Conservation (phyloP, 92 coral and sea anemone species). For the Porites evermanni region DNA sequence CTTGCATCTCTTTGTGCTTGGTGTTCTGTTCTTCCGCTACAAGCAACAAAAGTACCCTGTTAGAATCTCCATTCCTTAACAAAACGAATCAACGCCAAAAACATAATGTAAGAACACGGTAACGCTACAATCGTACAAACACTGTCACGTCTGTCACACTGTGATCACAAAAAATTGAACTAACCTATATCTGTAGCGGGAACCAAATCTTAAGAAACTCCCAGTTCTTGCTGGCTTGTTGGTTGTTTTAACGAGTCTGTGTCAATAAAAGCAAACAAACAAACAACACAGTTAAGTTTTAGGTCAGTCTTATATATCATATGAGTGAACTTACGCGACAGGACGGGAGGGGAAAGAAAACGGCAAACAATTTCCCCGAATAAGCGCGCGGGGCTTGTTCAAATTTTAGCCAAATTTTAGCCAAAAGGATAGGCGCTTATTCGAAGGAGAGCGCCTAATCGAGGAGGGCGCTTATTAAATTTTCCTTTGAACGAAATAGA, state of each 20-base stretch:
- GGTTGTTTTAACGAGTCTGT: conserved; percentile 85
- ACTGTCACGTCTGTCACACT: neutral
- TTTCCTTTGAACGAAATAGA: no score
- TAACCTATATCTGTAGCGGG: conserved; percentile 95
- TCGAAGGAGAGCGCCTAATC: no score
- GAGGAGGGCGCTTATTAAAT: no score
- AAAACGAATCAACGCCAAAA: neutral
- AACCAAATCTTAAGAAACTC: conserved; percentile 92
- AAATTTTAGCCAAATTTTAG: no score
- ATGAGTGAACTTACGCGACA: no score
- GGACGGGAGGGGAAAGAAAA: no score
- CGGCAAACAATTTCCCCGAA: no score
- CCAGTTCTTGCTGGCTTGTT: conserved; percentile 77
- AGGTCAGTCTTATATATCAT: no score
- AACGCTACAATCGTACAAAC: neutral
- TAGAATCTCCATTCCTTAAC: neutral
- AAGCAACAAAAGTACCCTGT: neutral
- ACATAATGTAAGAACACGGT: neutral
- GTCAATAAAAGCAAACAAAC: neutral
- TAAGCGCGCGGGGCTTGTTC: no score
- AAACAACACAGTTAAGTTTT: neutral
- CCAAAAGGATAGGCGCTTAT: no score
- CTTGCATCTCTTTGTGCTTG: conserved; percentile 94
- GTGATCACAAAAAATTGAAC: neutral
- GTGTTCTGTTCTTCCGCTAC: conserved; percentile 95